Evolutionary conservation across 1,140 invertebrate genomes (phyloP).

Genomic region (Orius insidiosus): DNA sequence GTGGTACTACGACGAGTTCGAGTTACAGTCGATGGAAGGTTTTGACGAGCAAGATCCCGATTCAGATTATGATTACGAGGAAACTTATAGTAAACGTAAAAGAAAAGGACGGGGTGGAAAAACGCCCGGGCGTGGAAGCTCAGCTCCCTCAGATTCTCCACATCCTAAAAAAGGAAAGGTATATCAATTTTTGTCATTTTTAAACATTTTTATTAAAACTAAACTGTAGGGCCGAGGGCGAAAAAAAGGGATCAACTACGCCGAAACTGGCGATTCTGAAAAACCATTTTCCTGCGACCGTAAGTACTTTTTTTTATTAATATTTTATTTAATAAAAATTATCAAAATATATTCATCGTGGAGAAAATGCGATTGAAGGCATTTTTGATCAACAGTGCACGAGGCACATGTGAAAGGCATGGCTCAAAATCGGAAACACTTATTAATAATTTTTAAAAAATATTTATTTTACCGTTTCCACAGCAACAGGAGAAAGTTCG

Average conservation of each 20-base stretch:
- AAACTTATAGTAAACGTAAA: slow-evolving; percentile 65
- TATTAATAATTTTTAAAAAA: no score
- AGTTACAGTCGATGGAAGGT: slow-evolving; percentile 75
- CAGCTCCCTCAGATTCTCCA: slow-evolving; percentile 15
- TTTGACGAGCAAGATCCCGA: slow-evolving; percentile 83
- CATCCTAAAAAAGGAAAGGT: slow-evolving; percentile 17
- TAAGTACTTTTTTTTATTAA: slow-evolving; percentile 38
- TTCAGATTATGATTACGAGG: slow-evolving; percentile 82
- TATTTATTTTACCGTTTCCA: no score
- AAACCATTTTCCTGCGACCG: slow-evolving; percentile 86
- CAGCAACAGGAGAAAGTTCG: no score
- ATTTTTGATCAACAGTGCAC: no score
- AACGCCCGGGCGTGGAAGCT: slow-evolving; percentile 31
- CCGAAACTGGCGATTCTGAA: slow-evolving; percentile 55
- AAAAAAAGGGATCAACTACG: slow-evolving; percentile 46
- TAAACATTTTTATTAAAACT: slow-evolving; percentile 1
- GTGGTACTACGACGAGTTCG: slow-evolving; percentile 75
- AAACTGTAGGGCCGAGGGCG: slow-evolving; percentile 36
- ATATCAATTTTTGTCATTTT: neutral
- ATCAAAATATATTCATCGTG: no score
- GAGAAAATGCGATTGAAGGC: no score
- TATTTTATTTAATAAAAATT: no score
- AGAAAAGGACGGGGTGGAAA: slow-evolving; percentile 28
- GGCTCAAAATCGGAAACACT: no score
- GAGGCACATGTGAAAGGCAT: no score